A percentile compares a stretch with the other conserved stretches of the same genome.
Evolutionary conservation across 2,113 vertebrate genomes (phyloP).

Genomic region (Chaenogobius annularis): DNA sequence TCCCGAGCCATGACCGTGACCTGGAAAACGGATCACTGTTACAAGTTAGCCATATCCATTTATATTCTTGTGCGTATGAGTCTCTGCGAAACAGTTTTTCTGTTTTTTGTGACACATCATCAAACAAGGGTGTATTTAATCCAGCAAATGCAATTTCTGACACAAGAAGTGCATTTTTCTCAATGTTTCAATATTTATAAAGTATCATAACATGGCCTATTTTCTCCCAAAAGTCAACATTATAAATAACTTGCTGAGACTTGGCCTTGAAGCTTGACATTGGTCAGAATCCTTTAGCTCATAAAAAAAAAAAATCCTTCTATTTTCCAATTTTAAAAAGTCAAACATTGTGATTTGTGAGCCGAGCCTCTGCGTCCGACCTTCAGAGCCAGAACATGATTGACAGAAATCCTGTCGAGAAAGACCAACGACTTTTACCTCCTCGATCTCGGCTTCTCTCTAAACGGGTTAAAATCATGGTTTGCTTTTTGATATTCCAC

Average conservation of each 20-base stretch:
- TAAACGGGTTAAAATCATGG: neutral
- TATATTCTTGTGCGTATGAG: no score
- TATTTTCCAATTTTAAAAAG: neutral
- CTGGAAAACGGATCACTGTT: no score
- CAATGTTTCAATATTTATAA: no score
- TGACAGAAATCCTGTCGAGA: constrained; percentile 31
- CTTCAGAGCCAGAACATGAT: constrained; percentile 13
- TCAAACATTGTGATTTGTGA: constrained; percentile 22
- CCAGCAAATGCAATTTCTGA: no score
- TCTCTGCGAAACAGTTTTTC: no score
- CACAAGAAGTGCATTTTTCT: no score
- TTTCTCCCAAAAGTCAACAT: neutral
- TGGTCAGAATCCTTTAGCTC: neutral
- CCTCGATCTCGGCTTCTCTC: constrained; percentile 7
- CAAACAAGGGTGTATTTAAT: no score
- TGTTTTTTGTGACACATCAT: no score
- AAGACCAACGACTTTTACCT: constrained; percentile 17
- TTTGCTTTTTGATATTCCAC: constrained; percentile 6
- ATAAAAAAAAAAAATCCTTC: neutral
- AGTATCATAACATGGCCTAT: neutral
- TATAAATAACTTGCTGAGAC: neutral
- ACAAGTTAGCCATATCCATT: no score
- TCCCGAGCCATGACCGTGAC: no score
- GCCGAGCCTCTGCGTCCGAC: constrained; percentile 6
- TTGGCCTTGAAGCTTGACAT: neutral